Evolutionary conservation across 2,113 vertebrate species (phyloP), one percentile per base, ranked within the genome.

Genomic region (Sylvilagus bachmani): DNA sequence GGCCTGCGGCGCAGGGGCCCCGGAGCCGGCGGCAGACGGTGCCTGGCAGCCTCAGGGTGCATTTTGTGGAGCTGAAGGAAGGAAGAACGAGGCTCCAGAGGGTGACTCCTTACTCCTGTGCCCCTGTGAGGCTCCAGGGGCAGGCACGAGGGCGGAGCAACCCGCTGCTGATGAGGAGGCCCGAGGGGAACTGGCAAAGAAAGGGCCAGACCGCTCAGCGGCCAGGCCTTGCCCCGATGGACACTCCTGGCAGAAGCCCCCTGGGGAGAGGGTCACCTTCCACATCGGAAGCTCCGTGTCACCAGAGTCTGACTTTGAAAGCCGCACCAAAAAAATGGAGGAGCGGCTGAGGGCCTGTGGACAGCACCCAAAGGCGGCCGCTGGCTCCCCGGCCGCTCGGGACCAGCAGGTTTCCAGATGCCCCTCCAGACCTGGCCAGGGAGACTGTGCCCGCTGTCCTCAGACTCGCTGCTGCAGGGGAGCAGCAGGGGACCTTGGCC

Each of bases 201-300:
- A 96, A 2, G 66, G 89, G 19, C 87, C 94, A 73, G 86, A 91
- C 24, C 96, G 87, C 67, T 98, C 98, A 0, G 95, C 82, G 10
- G 98, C 97, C 21, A 86, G 97, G 88, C 98, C 98, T 12, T 98
- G 98, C 95, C 97, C 98, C 13, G 97, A 98, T 84, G 97, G 96
- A 70, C 92, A 61, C 88, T 84, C 89, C 62, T 86, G 92, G 75
- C 97, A 97, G 66, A 97, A 74, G 66, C 95, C 97, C 44, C 93
- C 96, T 5, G 86, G 97, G 24, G 98, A 98, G 61, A 99, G 98
- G 80, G 99, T 99, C 44, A 98, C 98, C 29, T 99, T 99, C 96
- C 98, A 98, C 6, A 99, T 99, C 36, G 99, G 99, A 91, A 99
- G 99, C 53, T 99, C 98, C 3, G 86, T 97, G 0, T 98, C 98